Evolutionary conservation across 2,113 vertebrate genomes (phyloP), one percentile per base, ranked within the genome.

Genomic region (Pipra filicauda): DNA sequence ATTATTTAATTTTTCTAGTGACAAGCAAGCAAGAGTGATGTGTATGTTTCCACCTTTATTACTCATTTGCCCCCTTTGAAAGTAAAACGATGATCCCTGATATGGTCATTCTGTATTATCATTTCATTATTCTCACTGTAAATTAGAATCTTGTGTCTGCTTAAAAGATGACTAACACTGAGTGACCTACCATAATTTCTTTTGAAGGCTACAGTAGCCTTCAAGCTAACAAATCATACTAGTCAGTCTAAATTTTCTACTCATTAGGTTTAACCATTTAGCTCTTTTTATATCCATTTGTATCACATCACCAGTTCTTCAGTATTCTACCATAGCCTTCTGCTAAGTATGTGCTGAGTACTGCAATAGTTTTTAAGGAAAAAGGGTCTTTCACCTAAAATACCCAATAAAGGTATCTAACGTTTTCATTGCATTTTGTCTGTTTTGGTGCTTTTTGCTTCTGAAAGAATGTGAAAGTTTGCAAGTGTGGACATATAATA

Each of bases 11-110:
- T 86, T 93, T 90, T 93, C 85, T 67, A 80, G 35, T 94, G 95
- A 97, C 95, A 96, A 94, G 92, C 67, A 94, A 94, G 73, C 51
- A 97, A 97, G 95, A 96, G 30, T 96, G 54, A 96, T 95, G 95
- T 95, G 70, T 54, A 76, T 27, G n/a, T 55, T 96, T 95, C 93
- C 95, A 96, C 96, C 96, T 95, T 95, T 96, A 95, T 96, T 97
- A 97, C 87, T 97, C 89, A 94, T 96, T 93, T 85, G 91, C 93
- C 74, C 76, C 91, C 94, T 96, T 27, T 76, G 71, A 87, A 95
- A 94, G 54, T 90, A 88, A 90, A 65, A 80, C 1, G 1, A 93
- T 96, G 95, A 96, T 96, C 93, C 90, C 69, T 73, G 90, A 92
- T 96, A 94, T 12, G 65, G 83, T 97, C 93, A 95, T 92, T 92